phyloP scores from a whole-genome alignment of 2,797 vertebrate species.

The Manis pentadactyla region DNA sequence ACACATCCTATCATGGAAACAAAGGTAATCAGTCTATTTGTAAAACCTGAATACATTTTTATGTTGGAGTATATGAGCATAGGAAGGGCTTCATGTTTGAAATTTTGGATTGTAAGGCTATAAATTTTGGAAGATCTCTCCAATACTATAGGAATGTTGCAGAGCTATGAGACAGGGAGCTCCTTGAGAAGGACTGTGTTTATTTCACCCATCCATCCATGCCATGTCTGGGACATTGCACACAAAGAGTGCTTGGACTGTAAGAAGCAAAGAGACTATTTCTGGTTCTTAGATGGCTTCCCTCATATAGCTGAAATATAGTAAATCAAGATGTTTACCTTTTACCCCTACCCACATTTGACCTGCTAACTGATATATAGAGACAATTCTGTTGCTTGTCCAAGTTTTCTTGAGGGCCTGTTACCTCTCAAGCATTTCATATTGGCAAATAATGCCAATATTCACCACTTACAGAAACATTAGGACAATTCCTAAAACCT shows the following conservation, averaged over 20 bases:
- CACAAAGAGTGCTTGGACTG: not conserved
- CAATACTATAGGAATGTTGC: rapidly evolving
- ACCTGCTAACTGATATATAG: not conserved
- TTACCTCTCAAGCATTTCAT: not conserved
- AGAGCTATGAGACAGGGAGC: not conserved
- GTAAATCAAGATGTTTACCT: not conserved
- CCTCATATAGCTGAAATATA: not conserved
- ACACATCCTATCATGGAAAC: not conserved
- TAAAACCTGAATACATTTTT: not conserved
- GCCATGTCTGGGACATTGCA: not conserved
- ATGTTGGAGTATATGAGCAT: not conserved
- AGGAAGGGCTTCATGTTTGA: not conserved
- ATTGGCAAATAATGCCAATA: not conserved
- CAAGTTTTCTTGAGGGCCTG: not conserved
- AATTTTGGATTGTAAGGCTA: not conserved
- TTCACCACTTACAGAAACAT: not conserved
- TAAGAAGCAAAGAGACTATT: not conserved
- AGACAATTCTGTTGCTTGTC: not conserved
- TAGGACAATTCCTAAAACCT: not conserved
- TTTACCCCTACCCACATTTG: not conserved
- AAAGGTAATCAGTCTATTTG: not conserved
- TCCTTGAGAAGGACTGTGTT: not conserved
- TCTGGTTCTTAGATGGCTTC: not conserved
- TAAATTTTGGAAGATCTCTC: not conserved
- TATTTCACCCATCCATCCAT: not conserved